Conservation (phyloP, 2,888 invertebrate species). For the Suillia variegata region DNA sequence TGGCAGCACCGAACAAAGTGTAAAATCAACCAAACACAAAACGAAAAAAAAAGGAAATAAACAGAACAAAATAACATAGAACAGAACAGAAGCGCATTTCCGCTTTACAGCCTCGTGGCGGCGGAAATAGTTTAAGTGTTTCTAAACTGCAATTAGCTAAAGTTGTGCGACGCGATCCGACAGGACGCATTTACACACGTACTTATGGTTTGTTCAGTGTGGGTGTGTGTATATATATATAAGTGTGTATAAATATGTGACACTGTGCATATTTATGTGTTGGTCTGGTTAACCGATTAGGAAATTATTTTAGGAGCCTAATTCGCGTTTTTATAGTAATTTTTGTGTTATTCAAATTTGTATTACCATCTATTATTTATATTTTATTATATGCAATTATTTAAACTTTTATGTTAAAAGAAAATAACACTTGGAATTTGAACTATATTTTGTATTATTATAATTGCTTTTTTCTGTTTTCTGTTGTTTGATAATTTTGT, state of each 20-base stretch:
- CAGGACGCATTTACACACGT: constrained; percentile 22
- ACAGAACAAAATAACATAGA: no score
- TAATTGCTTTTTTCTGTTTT: no score
- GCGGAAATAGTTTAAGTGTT: constrained; percentile 19
- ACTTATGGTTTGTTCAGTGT: neutral
- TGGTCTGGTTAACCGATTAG: constrained; percentile 23
- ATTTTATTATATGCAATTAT: constrained; percentile 2
- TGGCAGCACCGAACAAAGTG: neutral
- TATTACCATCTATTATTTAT: neutral
- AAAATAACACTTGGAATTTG: no score
- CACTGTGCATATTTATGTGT: constrained; percentile 19
- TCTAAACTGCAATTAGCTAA: constrained; percentile 44
- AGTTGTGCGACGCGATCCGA: constrained; percentile 26
- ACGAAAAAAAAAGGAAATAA: no score
- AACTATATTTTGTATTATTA: no score
- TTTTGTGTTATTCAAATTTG: neutral
- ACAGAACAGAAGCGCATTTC: neutral
- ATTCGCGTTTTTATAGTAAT: neutral
- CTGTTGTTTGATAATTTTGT: no score
- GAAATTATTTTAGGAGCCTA: constrained; percentile 21
- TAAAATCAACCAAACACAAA: no score
- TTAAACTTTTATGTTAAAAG: no score
- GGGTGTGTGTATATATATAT: neutral
- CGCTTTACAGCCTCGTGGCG: neutral
- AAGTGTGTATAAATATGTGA: neutral